A percentile compares a stretch with the other conserved stretches of the same genome.
These are phyloP conservation scores for Patiria pectinifera DNA, from an alignment of 53 echinoderm and acorn worm species.

Conservation along the genomic window DNA sequence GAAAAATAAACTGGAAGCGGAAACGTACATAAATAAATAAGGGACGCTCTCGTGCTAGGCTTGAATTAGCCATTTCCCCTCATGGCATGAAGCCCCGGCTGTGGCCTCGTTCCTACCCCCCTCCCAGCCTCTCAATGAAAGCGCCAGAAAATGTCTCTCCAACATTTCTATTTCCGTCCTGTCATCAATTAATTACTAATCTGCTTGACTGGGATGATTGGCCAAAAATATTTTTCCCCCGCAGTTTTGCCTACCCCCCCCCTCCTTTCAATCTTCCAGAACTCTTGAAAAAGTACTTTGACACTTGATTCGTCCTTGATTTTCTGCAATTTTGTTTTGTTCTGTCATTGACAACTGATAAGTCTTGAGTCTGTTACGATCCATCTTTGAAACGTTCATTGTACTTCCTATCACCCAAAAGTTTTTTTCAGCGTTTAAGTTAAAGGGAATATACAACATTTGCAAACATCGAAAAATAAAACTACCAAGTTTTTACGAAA, in stretches of 20 bases:
- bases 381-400: background rate
- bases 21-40: constrained; percentile 56
- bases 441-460: too few species aligned
- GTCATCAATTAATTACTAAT: constrained; percentile 38
- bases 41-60: constrained; percentile 22
- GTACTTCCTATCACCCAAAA: background rate
- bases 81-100: background rate
- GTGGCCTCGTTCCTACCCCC: background rate
- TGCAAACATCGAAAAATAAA: too few species aligned
- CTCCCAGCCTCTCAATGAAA: background rate
- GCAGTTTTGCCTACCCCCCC: background rate
- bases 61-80: constrained; percentile 45
- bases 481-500: too few species aligned
- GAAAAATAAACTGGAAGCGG: background rate
- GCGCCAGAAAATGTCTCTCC: background rate
- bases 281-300: constrained; percentile 25
- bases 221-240: constrained; percentile 33
- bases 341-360: background rate
- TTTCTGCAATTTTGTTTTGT: background rate
- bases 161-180: constrained; percentile 41
- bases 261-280: background rate
- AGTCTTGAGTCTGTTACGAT: too few species aligned
- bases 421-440: too few species aligned
- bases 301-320: background rate
- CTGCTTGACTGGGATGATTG: background rate